Evolutionary conservation across 2,113 vertebrate genomes (phyloP).

Genomic region (Haemorhous mexicanus): DNA sequence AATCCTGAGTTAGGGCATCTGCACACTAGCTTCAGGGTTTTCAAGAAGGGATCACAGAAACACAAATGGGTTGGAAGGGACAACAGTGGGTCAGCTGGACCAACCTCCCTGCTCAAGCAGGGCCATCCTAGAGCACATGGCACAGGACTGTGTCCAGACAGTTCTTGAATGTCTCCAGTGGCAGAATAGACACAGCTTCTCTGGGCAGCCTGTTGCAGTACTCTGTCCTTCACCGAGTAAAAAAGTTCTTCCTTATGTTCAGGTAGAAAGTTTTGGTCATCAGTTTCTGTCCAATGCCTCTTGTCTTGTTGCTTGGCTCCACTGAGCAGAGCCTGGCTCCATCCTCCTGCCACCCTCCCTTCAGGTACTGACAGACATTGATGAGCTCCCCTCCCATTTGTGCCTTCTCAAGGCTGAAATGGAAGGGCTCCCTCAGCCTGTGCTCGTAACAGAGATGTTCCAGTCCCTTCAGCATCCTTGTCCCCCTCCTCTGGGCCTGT

Average conservation of each 20-base stretch:
- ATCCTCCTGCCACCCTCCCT: neutral
- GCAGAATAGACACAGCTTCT: neutral
- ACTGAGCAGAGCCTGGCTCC: neutral
- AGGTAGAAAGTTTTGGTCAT: neutral
- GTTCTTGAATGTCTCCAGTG: neutral
- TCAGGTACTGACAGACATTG: neutral
- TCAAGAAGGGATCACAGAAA: neutral
- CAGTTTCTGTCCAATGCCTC: neutral
- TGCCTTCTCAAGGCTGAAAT: rapidly evolving
- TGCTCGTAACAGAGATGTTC: rapidly evolving
- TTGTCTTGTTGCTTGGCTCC: neutral
- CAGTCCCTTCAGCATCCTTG: neutral
- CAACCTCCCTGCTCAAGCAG: neutral
- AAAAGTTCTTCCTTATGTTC: neutral
- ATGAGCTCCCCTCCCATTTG: neutral
- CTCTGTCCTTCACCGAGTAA: neutral
- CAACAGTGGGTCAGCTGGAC: neutral
- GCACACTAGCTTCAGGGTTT: neutral
- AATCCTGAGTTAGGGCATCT: neutral
- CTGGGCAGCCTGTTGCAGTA: neutral
- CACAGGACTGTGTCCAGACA: neutral
- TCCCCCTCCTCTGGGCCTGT: neutral
- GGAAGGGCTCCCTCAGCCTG: neutral
- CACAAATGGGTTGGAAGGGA: neutral
- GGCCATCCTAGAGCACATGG: neutral